Percentiles rank a stretch among this genome's conserved stretches.
Conservation (phyloP, 2,888 invertebrate genomes). For the Furcula furcula region DNA sequence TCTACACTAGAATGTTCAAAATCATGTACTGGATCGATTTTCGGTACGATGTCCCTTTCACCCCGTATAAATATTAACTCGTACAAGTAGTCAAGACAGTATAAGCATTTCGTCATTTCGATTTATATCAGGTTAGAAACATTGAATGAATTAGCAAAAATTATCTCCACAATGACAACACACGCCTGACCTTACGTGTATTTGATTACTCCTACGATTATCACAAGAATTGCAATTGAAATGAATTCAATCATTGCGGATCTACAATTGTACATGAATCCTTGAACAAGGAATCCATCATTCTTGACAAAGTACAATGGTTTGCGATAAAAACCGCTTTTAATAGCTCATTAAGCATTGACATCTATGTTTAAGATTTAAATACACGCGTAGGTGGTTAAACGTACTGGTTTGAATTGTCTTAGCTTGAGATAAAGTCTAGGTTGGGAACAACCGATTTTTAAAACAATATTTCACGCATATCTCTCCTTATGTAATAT, state of each 20-base stretch:
- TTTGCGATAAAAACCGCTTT: constrained; percentile 38
- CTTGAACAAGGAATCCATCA: constrained; percentile 37
- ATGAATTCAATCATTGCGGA: constrained; percentile 36
- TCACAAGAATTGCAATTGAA: constrained; percentile 38
- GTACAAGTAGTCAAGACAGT: constrained; percentile 3
- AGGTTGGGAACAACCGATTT: constrained; percentile 47
- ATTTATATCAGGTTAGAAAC: constrained; percentile 27
- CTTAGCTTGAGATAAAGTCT: constrained; percentile 34
- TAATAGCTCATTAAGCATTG: constrained; percentile 45
- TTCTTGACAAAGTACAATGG: constrained; percentile 34
- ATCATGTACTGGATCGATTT: too few species aligned
- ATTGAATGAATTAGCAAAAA: constrained; percentile 28
- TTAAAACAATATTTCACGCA: constrained; percentile 43
- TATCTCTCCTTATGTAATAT: constrained; percentile 47
- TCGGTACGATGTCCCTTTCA: too few species aligned
- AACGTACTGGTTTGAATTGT: constrained; percentile 26
- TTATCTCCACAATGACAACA: constrained; percentile 21
- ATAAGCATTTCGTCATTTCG: constrained; percentile 10
- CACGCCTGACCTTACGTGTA: constrained; percentile 28
- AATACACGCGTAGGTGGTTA: constrained; percentile 27
- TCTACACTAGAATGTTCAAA: too few species aligned
- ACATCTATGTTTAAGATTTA: constrained; percentile 34
- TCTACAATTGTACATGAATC: constrained; percentile 38
- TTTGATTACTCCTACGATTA: constrained; percentile 37
- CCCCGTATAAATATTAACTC: too few species aligned